Percentiles rank a stretch among this genome's conserved stretches.
Evolutionary conservation across 2,113 vertebrate species (phyloP).

Genomic region (Hippocampus mohnikei): DNA sequence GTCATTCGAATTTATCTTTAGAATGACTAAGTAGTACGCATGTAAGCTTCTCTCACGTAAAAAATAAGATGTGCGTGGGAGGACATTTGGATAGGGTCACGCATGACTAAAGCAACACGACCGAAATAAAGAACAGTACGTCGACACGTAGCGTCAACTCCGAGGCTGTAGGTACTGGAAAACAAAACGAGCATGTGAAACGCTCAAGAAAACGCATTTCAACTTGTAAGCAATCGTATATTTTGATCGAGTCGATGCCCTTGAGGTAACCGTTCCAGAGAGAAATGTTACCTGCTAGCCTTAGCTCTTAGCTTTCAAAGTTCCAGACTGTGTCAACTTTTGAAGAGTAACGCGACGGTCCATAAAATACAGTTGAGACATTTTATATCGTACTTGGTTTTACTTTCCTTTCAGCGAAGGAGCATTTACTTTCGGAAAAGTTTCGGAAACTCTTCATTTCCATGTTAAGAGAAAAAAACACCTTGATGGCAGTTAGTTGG

Average conservation of each 20-base stretch:
- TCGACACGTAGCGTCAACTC: not conserved
- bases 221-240: not conserved
- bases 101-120: not conserved
- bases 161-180: not conserved
- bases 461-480: not conserved
- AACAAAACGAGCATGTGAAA: not conserved
- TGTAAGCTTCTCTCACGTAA: not conserved
- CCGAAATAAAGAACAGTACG: not conserved
- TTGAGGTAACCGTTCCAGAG: not conserved
- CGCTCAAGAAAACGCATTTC: not conserved
- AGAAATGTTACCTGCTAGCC: slow-evolving; percentile 35
- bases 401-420: accelerated
- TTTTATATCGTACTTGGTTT: accelerated
- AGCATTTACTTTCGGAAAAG: not conserved
- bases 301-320: slow-evolving; percentile 55
- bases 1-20: not conserved
- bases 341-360: accelerated
- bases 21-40: not conserved
- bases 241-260: not conserved
- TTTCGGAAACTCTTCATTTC: not conserved
- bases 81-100: not conserved
- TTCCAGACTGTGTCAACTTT: slow-evolving; percentile 29
- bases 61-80: not conserved
- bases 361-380: slow-evolving; percentile 15
- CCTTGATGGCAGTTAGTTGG: slow-evolving; percentile 47